Evolutionary conservation across 1,140 invertebrate species (phyloP), one percentile per base, ranked within the genome.

Genomic region (Aphelenchoides avenae): DNA sequence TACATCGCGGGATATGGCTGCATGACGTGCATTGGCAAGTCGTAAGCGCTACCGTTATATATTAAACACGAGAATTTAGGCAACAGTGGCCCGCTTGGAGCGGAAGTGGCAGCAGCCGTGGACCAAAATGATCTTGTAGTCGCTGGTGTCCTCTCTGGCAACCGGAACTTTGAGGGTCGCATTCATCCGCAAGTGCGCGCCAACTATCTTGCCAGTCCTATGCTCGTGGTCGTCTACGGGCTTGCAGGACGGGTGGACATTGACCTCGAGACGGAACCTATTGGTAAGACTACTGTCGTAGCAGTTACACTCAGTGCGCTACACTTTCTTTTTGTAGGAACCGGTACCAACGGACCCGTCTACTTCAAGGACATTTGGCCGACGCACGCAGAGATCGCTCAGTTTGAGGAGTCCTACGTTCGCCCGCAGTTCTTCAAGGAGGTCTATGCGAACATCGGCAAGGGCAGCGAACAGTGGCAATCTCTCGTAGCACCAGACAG

Each of bases 11-110:
- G 92, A n/a, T 95, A 92, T 75, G 84, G 93, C 1, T 97, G 93
- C 79, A 96, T 95, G 91, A 97, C 92, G 0, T 97, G 93, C 78
- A 98, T 98, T 64, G 94, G 94, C 6, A 97, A 97, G 79, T 89
- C 87, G 42, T 93, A 93, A 9, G 91, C 91, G 0, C 83, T 98
- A 5, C n/a, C n/a, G n/a, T n/a, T n/a, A n/a, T n/a, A n/a, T n/a
- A n/a, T n/a, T n/a, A n/a, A n/a, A n/a, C n/a, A n/a, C n/a, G n/a
- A n/a, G n/a, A n/a, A n/a, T n/a, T n/a, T n/a, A n/a, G n/a, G n/a
- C n/a, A n/a, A n/a, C n/a, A n/a, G n/a, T n/a, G n/a, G n/a, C n/a
- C n/a, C n/a, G n/a, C n/a, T n/a, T n/a, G n/a, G n/a, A n/a, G n/a
- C n/a, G n/a, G n/a, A n/a, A n/a, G n/a, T n/a, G n/a, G 1, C n/a